These are phyloP conservation scores for Mus pahari DNA, from an alignment of 2,113 vertebrate species.

Conservation along the genomic window DNA sequence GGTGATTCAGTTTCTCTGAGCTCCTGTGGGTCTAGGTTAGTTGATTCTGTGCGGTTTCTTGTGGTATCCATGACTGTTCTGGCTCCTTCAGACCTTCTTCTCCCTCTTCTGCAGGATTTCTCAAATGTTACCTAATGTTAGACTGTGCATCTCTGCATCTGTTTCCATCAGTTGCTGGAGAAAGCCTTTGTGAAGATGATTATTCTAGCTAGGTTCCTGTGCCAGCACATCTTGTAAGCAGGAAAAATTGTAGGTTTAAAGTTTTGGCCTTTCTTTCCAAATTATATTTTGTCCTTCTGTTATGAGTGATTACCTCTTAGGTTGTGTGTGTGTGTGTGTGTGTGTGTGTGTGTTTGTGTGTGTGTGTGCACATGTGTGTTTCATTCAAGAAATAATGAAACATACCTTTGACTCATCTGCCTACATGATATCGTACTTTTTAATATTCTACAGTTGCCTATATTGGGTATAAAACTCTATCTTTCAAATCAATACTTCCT, in stretches of 20 bases:
- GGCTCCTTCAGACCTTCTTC: not conserved
- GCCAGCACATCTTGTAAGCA: not conserved
- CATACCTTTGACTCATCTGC: not conserved
- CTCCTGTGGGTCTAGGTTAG: not conserved
- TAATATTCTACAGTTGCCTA: not conserved
- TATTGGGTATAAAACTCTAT: not conserved
- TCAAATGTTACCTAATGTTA: not conserved
- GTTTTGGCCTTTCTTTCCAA: not conserved
- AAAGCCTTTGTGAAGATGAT: not conserved
- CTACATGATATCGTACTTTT: not conserved
- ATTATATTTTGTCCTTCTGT: not conserved
- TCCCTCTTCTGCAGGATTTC: not conserved
- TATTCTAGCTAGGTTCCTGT: not conserved
- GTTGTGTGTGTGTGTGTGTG: no score
- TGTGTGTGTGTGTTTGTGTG: no score
- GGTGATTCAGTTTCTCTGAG: not conserved
- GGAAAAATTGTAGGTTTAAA: not conserved
- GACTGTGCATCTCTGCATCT: not conserved
- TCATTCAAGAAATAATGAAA: conserved; percentile 1
- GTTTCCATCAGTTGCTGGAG: not conserved
- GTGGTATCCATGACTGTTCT: not conserved
- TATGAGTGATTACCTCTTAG: not conserved
- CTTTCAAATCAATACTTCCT: not conserved
- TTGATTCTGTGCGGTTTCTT: not conserved
- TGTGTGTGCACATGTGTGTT: not conserved